Evolutionary conservation across 2,888 invertebrate species (phyloP).

Genomic region (Thalpophila matura): DNA sequence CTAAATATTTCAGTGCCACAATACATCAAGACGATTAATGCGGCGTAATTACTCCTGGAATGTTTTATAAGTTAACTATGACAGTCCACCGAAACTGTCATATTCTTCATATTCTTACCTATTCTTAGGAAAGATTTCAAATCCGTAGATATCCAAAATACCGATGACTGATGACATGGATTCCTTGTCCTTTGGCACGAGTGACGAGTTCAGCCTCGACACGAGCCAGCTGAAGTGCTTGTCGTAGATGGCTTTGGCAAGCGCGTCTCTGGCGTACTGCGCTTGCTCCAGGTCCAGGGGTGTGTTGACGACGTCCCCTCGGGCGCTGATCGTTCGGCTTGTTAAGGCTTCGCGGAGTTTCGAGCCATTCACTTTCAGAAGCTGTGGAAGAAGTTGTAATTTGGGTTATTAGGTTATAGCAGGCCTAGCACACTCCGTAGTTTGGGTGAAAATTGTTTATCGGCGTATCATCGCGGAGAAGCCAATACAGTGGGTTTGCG

Average conservation of each 20-base stretch:
- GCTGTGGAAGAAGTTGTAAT: conserved; percentile 80
- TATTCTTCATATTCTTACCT: no score
- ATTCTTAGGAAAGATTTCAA: conserved; percentile 97
- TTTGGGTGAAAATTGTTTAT: no score
- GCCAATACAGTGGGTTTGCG: no score
- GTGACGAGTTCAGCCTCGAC: conserved; percentile 93
- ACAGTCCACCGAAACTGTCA: no score
- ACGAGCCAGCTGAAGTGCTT: conserved; percentile 98
- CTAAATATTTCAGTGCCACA: no score
- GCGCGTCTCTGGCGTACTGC: conserved; percentile 96
- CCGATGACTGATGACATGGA: conserved; percentile 94
- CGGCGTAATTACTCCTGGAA: no score
- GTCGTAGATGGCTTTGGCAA: conserved; percentile 97
- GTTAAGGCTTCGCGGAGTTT: conserved; percentile 94
- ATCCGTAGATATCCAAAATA: conserved; percentile 98
- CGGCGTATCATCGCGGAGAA: no score
- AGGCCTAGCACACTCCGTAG: no score
- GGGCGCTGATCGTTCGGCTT: conserved; percentile 96
- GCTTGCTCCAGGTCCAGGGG: conserved; percentile 95
- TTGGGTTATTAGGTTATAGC: no score
- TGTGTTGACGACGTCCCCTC: conserved; percentile 95
- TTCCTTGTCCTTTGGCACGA: conserved; percentile 91
- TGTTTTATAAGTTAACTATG: no score
- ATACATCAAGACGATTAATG: no score
- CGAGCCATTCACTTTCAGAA: conserved; percentile 93